These are phyloP conservation scores for Colinus virginianus DNA, from an alignment of 2,113 vertebrate genomes.

Conservation along the genomic window DNA sequence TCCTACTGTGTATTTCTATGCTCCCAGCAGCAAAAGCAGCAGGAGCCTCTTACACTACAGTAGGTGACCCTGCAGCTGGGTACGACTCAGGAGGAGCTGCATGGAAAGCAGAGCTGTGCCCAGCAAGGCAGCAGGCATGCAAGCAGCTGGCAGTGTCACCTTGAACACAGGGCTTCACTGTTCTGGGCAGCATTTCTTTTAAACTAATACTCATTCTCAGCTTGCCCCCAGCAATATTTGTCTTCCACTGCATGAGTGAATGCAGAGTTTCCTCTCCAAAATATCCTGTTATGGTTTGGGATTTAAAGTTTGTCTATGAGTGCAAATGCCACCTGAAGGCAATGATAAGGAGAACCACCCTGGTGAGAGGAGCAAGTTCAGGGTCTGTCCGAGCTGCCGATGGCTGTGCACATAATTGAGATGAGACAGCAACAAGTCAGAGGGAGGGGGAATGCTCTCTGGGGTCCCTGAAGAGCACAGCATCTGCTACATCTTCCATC, in stretches of 20 bases:
- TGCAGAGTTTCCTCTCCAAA: neutral
- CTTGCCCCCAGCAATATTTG: neutral
- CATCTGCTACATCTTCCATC: neutral
- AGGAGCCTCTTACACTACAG: neutral
- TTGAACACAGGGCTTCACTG: neutral
- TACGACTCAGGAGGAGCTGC: neutral
- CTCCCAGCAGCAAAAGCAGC: neutral
- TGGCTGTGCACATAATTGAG: neutral
- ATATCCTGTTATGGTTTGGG: neutral
- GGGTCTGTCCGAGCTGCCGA: neutral
- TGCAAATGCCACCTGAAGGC: neutral
- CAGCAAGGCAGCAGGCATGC: neutral
- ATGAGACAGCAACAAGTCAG: conserved; percentile 21
- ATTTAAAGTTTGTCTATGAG: neutral
- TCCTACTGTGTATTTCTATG: neutral
- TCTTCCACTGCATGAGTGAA: neutral
- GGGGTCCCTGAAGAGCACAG: neutral
- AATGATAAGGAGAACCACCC: too few species aligned
- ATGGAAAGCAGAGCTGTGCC: neutral
- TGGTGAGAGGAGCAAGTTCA: neutral
- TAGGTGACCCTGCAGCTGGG: neutral
- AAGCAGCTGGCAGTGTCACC: neutral
- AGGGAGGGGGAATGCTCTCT: neutral
- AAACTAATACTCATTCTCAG: neutral
- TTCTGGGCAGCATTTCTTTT: neutral